Evolutionary conservation across 2,797 vertebrate genomes (phyloP), one percentile per base, ranked within the genome.

Genomic region (Danio choprae): DNA sequence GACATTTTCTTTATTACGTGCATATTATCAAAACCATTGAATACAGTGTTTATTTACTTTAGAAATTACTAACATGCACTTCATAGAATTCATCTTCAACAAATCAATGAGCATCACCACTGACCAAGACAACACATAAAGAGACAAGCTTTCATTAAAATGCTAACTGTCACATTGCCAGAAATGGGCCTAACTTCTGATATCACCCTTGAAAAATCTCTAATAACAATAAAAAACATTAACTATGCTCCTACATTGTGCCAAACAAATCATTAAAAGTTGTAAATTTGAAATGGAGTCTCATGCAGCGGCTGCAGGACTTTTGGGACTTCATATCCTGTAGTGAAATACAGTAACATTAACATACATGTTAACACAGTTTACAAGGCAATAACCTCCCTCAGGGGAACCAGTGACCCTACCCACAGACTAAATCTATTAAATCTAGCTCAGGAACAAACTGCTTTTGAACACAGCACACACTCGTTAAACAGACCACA

Each of bases 321-420:
- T 67, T 85, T 85, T 53, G 80, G 80, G 77, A 84, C 79, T 80
- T 85, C 65, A 84, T 80, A 81, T 74, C 82, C 75, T 78, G 76
- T 41, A 48, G 51, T 63, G 72, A 79, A 81, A 84, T 84, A 79
- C 51, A 83, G 77, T 50, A 84, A 82, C 82, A 86, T 86, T 87
- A 87, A 85, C 86, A 80, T 87, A 81, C 84, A 86, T 87, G 86
- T 88, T 87, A 86, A 84, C 83, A 82, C 84, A 79, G 81, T 89
- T 89, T 88, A 88, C 84, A 87, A 88, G 88, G 84, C 85, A 88
- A 86, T 89, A 88, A 88, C 83, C 77, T 87, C 84, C 81, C 86
- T 82, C 86, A 69, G 71, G 86, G 87, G 84, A 86, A 75, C 75
- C 58, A 72, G 60, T 87, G 87, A 88, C 86, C 84, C 59, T 41